A percentile compares a stretch with the other conserved stretches of the same genome.
Conservation (phyloP, 30 jellyfish, hydroid and myxozoan genomes). For the Aurelia sp. region DNA sequence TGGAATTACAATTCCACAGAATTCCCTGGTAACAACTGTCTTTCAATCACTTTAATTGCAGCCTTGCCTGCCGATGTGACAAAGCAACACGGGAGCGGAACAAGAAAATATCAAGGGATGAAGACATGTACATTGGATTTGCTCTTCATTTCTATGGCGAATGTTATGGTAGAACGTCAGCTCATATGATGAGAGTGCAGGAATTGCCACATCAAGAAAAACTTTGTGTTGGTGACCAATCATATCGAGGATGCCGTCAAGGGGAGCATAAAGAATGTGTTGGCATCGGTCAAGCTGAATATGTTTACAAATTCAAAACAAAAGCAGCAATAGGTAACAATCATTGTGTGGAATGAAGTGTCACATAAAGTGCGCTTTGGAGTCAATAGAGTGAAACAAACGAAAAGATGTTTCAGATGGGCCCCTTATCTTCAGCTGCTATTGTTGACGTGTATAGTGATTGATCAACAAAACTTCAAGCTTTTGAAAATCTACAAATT, state of each 20-base stretch:
- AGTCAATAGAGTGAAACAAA: too few relatives aligned
- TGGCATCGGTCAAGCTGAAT: constrained; percentile 56
- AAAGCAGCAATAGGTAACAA: constrained; percentile 37
- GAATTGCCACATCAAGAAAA: not conserved
- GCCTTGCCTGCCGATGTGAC: constrained; percentile 50
- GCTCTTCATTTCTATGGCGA: constrained; percentile 42
- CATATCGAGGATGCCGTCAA: constrained; percentile 11
- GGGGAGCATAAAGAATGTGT: constrained; percentile 40
- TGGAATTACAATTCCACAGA: too few relatives aligned
- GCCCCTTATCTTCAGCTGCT: too few relatives aligned
- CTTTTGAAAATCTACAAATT: too few relatives aligned
- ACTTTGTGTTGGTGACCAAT: constrained; percentile 50
- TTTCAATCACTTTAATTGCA: not conserved
- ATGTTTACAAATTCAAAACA: constrained; percentile 27
- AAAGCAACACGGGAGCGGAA: not conserved
- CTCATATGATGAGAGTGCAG: constrained; percentile 4
- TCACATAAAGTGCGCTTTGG: too few relatives aligned
- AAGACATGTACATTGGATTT: constrained; percentile 25
- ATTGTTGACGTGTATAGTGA: too few relatives aligned
- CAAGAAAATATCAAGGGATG: not conserved
- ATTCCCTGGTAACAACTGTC: too few relatives aligned
- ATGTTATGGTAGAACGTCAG: constrained; percentile 30
- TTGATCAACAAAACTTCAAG: too few relatives aligned
- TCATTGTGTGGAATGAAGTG: too few relatives aligned
- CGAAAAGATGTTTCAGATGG: too few relatives aligned